phyloP scores from a whole-genome alignment of 2,888 invertebrate species.

The Strigamia transsilvanica region DNA sequence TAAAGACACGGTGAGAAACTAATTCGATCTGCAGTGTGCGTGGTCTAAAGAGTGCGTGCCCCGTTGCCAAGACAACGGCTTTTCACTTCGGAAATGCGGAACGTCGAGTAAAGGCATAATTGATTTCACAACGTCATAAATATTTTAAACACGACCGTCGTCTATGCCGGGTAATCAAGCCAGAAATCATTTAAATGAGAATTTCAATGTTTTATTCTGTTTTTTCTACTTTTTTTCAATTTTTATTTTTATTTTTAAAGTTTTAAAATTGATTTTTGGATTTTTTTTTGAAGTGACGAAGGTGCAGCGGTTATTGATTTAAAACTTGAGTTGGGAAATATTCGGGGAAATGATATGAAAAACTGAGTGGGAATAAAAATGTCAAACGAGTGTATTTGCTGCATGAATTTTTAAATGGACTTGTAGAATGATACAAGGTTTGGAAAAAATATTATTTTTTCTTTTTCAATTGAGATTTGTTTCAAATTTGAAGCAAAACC shows the following conservation, averaged over 20 bases:
- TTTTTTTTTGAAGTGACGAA: neutral
- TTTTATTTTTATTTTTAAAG: neutral
- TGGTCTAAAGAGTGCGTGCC: conserved; percentile 34
- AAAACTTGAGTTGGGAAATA: neutral
- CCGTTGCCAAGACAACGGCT: conserved; percentile 36
- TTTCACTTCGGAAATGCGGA: conserved; percentile 14
- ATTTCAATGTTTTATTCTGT: neutral
- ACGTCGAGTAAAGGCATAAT: conserved; percentile 21
- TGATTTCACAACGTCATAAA: conserved; percentile 44
- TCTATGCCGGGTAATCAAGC: neutral
- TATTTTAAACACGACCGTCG: conserved; percentile 27
- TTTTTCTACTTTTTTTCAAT: neutral
- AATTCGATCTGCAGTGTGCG: conserved; percentile 39
- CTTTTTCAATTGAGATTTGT: too few relatives aligned
- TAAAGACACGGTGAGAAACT: conserved; percentile 42
- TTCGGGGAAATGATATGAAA: neutral
- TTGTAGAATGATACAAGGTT: neutral
- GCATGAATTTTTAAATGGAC: conserved; percentile 1
- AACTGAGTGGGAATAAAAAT: neutral
- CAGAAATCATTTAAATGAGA: neutral
- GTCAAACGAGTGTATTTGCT: neutral
- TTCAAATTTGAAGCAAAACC: too few relatives aligned
- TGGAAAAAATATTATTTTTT: too few relatives aligned
- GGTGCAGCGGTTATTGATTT: neutral
- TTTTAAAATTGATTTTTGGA: too few relatives aligned